Evolutionary conservation across 2,113 vertebrate genomes (phyloP).

Genomic region (Tetrax tetrax): DNA sequence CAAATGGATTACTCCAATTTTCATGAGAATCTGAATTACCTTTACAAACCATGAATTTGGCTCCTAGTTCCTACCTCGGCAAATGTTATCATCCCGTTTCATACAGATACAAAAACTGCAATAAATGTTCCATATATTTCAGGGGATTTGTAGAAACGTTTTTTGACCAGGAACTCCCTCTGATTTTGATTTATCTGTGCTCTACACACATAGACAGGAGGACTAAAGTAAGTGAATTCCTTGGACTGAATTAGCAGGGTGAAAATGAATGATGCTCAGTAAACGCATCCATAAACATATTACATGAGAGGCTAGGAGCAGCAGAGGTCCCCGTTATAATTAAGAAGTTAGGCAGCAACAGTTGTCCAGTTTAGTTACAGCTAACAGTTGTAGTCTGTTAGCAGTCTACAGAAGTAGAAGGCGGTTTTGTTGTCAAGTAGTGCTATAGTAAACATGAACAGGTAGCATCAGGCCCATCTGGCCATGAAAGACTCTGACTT

Average conservation of each 20-base stretch:
- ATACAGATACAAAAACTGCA: background rate
- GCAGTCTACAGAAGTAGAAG: background rate
- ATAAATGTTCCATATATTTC: background rate
- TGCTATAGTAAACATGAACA: background rate
- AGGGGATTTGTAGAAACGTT: background rate
- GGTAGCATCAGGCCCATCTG: background rate
- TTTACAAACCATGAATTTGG: background rate
- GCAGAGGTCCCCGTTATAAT: background rate
- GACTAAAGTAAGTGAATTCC: background rate
- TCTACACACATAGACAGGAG: background rate
- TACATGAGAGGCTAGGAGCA: background rate
- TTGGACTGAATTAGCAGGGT: background rate
- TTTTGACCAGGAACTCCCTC: background rate
- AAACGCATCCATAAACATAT: background rate
- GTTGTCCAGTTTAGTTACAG: background rate
- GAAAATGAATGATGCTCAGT: background rate
- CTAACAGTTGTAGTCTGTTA: background rate
- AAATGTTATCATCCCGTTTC: background rate
- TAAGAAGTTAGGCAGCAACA: background rate
- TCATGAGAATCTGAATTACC: background rate
- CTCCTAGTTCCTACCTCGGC: background rate
- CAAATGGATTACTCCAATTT: background rate
- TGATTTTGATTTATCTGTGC: background rate
- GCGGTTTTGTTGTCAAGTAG: background rate
- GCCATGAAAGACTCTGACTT: background rate